A percentile compares a stretch with the other conserved stretches of the same genome.
Conservation (phyloP, 2,888 invertebrate species). For the Campoletis raptor region DNA sequence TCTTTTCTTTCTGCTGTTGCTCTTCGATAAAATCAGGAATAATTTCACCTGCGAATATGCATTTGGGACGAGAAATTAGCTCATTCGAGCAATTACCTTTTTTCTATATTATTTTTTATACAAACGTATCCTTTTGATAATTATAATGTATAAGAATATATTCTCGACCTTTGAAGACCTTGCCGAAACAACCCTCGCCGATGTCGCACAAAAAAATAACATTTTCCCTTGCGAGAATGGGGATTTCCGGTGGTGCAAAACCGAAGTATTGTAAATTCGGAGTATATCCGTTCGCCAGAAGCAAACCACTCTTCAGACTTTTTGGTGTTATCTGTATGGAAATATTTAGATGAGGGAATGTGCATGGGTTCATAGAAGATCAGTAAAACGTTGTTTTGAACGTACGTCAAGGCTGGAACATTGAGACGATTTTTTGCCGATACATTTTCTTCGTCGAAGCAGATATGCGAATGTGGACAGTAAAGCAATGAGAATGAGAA, state of each 20-base stretch:
- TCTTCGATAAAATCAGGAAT: neutral
- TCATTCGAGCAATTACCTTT: neutral
- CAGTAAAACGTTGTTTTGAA: slow-evolving; percentile 26
- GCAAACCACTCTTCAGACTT: slow-evolving; percentile 86
- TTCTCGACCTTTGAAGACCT: slow-evolving; percentile 92
- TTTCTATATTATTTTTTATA: neutral
- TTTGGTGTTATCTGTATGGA: slow-evolving; percentile 86
- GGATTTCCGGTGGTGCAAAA: slow-evolving; percentile 85
- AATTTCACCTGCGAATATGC: slow-evolving; percentile 7
- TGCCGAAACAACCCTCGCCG: slow-evolving; percentile 95
- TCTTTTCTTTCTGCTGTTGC: slow-evolving; percentile 71
- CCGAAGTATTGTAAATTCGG: slow-evolving; percentile 91
- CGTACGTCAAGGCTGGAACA: slow-evolving; percentile 66
- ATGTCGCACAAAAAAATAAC: slow-evolving; percentile 91
- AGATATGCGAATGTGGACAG: slow-evolving; percentile 62
- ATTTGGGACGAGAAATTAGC: neutral
- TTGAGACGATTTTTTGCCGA: slow-evolving; percentile 62
- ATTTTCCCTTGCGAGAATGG: slow-evolving; percentile 88
- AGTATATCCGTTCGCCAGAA: slow-evolving; percentile 91
- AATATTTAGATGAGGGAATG: neutral
- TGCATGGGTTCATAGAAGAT: no score
- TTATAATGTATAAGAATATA: neutral
- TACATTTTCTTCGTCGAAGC: slow-evolving; percentile 59
- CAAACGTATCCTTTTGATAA: neutral
- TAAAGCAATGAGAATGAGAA: slow-evolving; percentile 75